Conservation (phyloP, 2,888 invertebrate species). For the Trissolcus japonicus region DNA sequence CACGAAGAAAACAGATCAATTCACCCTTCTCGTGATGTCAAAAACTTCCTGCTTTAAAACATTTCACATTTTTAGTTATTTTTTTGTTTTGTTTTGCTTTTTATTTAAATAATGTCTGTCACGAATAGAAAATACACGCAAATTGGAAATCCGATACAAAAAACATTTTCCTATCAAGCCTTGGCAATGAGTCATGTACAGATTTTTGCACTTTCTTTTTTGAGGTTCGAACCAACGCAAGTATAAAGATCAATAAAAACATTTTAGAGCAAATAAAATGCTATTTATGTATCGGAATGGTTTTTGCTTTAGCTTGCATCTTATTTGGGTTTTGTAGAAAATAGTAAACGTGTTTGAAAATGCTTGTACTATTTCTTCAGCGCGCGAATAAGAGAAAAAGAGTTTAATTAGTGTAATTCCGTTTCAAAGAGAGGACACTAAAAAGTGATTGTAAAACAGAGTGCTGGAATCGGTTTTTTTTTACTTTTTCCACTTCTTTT, state of each 20-base stretch:
- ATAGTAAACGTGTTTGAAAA: neutral
- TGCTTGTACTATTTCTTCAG: neutral
- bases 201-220: neutral
- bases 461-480: conserved; percentile 16
- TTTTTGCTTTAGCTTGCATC: neutral
- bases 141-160: neutral
- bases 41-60: too few species aligned
- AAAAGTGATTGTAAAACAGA: conserved; percentile 38
- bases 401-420: conserved; percentile 21
- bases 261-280: conserved; percentile 1
- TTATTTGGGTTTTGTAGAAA: conserved; percentile 1
- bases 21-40: too few species aligned
- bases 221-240: neutral
- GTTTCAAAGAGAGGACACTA: conserved; percentile 10
- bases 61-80: too few species aligned
- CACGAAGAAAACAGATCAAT: conserved; percentile 8
- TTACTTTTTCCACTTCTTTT: conserved; percentile 5
- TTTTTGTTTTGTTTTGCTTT: neutral
- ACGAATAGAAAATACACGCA: neutral
- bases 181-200: neutral
- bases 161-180: neutral
- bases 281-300: conserved; percentile 5
- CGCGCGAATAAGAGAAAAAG: conserved; percentile 3
- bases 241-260: conserved; percentile 3
- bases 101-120: neutral